Conservation (phyloP, 1,140 invertebrate genomes). For the Trachymyrmex septentrionalis region DNA sequence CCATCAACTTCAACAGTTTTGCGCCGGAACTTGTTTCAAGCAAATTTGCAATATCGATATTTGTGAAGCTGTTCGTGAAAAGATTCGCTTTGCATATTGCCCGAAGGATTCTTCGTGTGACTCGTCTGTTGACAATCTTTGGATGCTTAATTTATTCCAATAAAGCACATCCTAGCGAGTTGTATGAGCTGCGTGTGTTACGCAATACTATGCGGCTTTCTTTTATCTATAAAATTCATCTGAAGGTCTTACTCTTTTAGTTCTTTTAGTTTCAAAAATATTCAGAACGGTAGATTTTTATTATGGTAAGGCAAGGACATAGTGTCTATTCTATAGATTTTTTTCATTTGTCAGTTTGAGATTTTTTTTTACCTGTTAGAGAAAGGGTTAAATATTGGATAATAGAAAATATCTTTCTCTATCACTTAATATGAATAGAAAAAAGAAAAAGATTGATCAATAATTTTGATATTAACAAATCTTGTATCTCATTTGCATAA, state of each 20-base stretch:
- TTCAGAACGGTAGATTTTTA: background rate
- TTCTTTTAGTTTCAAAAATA: background rate
- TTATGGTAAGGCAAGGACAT: constrained; percentile 16
- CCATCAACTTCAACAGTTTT: background rate
- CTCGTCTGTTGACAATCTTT: background rate
- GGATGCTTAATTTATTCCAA: background rate
- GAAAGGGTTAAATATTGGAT: background rate
- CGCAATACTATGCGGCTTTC: constrained; percentile 1
- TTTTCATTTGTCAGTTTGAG: no score
- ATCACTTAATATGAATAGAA: background rate
- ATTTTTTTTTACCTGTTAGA: constrained; percentile 14
- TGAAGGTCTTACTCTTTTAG: background rate
- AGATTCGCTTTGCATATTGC: background rate
- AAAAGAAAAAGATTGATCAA: background rate
- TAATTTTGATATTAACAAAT: background rate
- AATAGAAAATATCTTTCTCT: background rate
- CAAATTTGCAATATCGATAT: constrained; percentile 27
- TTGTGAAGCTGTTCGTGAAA: background rate
- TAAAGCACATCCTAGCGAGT: background rate
- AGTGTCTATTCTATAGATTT: background rate
- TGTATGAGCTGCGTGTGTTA: constrained; percentile 1
- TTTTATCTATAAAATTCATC: background rate
- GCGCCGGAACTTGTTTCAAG: constrained; percentile 4
- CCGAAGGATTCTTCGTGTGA: background rate
- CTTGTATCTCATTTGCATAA: background rate